Percentiles rank a stretch among this genome's conserved stretches.
These are phyloP conservation scores for Horisme vitalbata DNA, from an alignment of 2,888 invertebrate genomes.

Conservation along the genomic window DNA sequence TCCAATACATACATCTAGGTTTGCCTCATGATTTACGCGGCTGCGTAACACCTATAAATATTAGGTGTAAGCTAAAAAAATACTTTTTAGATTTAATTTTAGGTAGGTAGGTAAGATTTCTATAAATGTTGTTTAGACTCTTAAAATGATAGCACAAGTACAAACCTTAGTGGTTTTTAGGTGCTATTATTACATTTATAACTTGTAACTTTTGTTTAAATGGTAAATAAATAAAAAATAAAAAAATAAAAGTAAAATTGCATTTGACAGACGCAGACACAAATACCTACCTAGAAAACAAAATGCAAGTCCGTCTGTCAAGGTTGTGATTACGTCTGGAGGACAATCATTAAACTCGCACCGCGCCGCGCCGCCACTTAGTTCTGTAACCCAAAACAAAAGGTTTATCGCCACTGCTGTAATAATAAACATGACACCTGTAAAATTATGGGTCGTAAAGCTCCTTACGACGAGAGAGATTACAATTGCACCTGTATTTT, in stretches of 20 bases:
- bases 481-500: constrained; percentile 18
- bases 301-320: constrained; percentile 39
- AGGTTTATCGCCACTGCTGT: constrained; percentile 29
- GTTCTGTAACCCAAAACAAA: constrained; percentile 41
- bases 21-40: no score
- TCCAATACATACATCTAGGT: no score
- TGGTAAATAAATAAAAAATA: constrained; percentile 1
- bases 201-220: no score
- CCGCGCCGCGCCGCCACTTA: constrained; percentile 29
- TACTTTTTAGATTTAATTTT: no score
- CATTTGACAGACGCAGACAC: constrained; percentile 10
- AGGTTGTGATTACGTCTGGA: constrained; percentile 51
- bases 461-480: constrained; percentile 20
- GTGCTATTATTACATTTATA: no score
- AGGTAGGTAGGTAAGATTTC: no score
- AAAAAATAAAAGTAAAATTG: background rate
- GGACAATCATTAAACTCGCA: constrained; percentile 45
- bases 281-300: constrained; percentile 29
- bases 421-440: constrained; percentile 28
- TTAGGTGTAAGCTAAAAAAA: no score
- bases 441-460: constrained; percentile 25
- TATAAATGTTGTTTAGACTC: no score
- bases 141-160: no score
- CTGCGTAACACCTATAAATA: no score
- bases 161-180: no score